Evolutionary conservation across 2,888 invertebrate species (phyloP), one percentile per base, ranked within the genome.

Genomic region (Latrodectus elegans): DNA sequence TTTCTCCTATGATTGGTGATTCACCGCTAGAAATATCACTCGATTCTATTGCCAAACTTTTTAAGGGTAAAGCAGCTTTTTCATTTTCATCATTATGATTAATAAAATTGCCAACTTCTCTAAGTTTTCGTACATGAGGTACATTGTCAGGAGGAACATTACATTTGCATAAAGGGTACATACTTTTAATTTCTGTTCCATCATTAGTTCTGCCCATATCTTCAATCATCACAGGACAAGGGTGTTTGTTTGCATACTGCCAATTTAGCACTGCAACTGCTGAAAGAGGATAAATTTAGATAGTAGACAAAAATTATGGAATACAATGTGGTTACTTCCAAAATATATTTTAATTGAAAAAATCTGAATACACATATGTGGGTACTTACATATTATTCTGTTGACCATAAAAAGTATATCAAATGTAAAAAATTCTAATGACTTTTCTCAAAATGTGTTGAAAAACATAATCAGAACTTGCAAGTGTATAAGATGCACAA

Each of bases 191-290:
- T 81, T 86, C 84, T 78, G 87, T 81, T 77, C 89, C 87, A 74
- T 88, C 84, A 86, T 78, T 85, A 82, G 70, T 85, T 87, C 85
- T 81, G 55, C 88, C 90, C 89, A 89, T 89, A 87, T 90, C 90
- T 87, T 91, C 90, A 67, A 90, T 90, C 89, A 91, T 89, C 86
- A 91, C 90, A 89, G 91, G 90, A 90, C 91, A 91, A 55, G 90
- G 89, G 75, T 90, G 90, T 79, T 89, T 90, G 77, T 83, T 88
- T 67, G 89, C 89, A 79, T 90, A 90, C 85, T 90, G 90, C 89
- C 89, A 90, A 73, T 89, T 90, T 70, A 90, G 83, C 85, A 90
- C 89, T 86, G 90, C 90, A 89, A 89, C 87, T 80, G 88, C 89
- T 89, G 68, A 49, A 70, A 53, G 70, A 60, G 60, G 70, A 65